Conservation (phyloP, 2,797 vertebrate genomes). For the Catharus ustulatus region DNA sequence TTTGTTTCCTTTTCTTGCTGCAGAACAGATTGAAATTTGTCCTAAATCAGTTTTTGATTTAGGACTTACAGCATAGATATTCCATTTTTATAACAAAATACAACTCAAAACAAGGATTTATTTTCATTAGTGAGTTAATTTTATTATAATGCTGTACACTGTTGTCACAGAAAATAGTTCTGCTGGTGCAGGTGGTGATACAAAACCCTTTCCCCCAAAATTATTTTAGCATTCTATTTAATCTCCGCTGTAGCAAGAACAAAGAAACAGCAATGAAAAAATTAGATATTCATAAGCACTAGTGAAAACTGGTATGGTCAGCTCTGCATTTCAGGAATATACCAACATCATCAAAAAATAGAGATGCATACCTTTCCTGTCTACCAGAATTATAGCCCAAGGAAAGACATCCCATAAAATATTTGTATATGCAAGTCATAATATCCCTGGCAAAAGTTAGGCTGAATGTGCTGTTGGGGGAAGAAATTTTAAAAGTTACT, state of each 20-base stretch:
- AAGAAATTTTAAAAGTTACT: not conserved
- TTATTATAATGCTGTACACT: not conserved
- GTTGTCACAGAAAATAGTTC: not conserved
- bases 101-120: not conserved
- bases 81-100: not conserved
- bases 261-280: not conserved
- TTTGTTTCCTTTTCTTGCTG: not conserved
- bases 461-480: not conserved
- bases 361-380: not conserved
- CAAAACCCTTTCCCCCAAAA: fast-evolving
- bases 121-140: not conserved
- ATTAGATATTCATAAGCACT: not conserved
- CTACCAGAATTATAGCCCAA: not conserved
- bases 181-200: not conserved
- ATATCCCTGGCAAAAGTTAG: not conserved
- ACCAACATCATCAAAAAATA: not conserved
- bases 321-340: not conserved
- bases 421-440: not conserved
- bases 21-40: not conserved
- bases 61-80: not conserved
- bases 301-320: not conserved
- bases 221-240: not conserved
- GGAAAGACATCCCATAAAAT: not conserved
- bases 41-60: not conserved
- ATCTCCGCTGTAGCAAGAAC: not conserved